phyloP scores from a whole-genome alignment of 2,888 invertebrate genomes.

The Cheilosia pagana region DNA sequence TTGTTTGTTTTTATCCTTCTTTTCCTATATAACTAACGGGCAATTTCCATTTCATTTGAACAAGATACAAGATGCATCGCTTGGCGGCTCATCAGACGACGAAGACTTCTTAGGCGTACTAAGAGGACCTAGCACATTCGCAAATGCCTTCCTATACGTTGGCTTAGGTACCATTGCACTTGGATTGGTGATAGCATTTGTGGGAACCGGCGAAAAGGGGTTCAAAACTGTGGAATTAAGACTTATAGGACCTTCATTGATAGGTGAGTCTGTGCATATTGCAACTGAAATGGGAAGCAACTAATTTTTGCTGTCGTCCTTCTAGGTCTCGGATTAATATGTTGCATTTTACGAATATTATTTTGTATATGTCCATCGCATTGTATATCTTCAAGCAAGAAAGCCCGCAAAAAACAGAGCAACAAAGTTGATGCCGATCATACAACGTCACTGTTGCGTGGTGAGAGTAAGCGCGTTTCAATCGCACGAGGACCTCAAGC shows the following conservation, averaged over 20 bases:
- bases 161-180: slow-evolving; percentile 92
- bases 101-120: slow-evolving; percentile 88
- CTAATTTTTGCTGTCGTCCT: not conserved
- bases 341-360: slow-evolving; percentile 92
- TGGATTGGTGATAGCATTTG: slow-evolving; percentile 94
- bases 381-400: slow-evolving; percentile 88
- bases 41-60: slow-evolving; percentile 6
- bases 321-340: slow-evolving; percentile 89
- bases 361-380: slow-evolving; percentile 93
- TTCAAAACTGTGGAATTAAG: slow-evolving; percentile 94
- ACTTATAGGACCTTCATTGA: slow-evolving; percentile 92
- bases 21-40: not conserved
- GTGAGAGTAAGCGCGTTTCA: slow-evolving; percentile 83
- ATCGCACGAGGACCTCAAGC: slow-evolving; percentile 81
- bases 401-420: slow-evolving; percentile 85
- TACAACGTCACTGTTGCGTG: slow-evolving; percentile 83
- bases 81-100: slow-evolving; percentile 91
- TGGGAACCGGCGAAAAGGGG: slow-evolving; percentile 94
- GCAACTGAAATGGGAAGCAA: not conserved
- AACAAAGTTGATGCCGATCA: slow-evolving; percentile 83
- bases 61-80: slow-evolving; percentile 93
- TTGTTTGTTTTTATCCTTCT: not conserved
- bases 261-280: slow-evolving; percentile 82
- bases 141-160: slow-evolving; percentile 92
- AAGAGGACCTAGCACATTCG: slow-evolving; percentile 90